A percentile compares a stretch with the other conserved stretches of the same genome.
Evolutionary conservation across 2,797 vertebrate genomes (phyloP).

Genomic region (Cossypha caffra): DNA sequence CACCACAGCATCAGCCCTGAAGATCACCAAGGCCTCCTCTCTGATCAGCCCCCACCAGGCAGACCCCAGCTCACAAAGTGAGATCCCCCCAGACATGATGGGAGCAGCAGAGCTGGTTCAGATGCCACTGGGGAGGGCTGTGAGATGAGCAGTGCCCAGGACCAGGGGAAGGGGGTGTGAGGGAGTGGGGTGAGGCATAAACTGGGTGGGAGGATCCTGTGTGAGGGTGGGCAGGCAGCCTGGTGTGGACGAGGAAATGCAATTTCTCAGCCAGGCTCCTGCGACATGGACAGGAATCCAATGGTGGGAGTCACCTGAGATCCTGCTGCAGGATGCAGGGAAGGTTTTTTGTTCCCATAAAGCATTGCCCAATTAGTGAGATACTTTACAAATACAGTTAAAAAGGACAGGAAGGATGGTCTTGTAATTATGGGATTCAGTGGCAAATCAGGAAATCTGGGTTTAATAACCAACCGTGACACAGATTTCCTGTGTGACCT

Average conservation of each 20-base stretch:
- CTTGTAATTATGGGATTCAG: slow-evolving; percentile 48
- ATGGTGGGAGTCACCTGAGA: rapidly evolving
- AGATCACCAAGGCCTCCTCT: neutral
- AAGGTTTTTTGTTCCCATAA: neutral
- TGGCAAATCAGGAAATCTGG: slow-evolving; percentile 67
- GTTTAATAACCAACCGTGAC: slow-evolving; percentile 45
- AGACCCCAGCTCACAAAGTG: neutral
- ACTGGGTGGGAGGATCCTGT: neutral
- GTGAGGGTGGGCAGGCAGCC: rapidly evolving
- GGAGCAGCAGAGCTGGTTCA: neutral
- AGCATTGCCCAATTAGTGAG: neutral
- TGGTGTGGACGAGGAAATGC: neutral
- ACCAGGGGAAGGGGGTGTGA: neutral
- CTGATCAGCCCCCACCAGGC: neutral
- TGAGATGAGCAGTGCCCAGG: neutral
- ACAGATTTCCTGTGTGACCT: slow-evolving; percentile 63
- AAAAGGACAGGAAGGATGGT: slow-evolving; percentile 38
- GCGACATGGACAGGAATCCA: neutral
- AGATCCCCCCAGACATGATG: neutral
- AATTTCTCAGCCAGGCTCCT: neutral
- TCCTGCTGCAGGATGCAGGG: neutral
- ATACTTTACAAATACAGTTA: neutral
- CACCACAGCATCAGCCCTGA: neutral
- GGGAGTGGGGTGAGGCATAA: neutral
- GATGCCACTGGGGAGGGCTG: rapidly evolving